phyloP scores from a whole-genome alignment of 2,113 vertebrate species.

The human (Homo sapiens) region GRCh38 chr1:241124501-241125000 shows the following conservation, averaged over 20 bases:
- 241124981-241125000: neutral
- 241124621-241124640: no score
- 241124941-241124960: neutral
- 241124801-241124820: neutral
- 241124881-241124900: neutral
- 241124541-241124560: neutral
- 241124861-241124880: neutral
- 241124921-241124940: neutral
- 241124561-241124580: neutral
- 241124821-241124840: neutral
- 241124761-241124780: neutral
- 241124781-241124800: neutral
- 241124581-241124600: neutral
- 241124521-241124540: neutral
- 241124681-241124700: neutral
- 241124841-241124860: neutral
- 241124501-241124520: neutral
- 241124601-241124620: neutral
- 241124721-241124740: neutral
- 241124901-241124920: neutral
- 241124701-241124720: neutral
- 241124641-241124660: neutral
- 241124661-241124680: rapidly evolving
- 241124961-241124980: neutral
- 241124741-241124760: neutral